These are phyloP conservation scores for Pithys albifrons DNA, from an alignment of 2,113 vertebrate species.

Conservation along the genomic window DNA sequence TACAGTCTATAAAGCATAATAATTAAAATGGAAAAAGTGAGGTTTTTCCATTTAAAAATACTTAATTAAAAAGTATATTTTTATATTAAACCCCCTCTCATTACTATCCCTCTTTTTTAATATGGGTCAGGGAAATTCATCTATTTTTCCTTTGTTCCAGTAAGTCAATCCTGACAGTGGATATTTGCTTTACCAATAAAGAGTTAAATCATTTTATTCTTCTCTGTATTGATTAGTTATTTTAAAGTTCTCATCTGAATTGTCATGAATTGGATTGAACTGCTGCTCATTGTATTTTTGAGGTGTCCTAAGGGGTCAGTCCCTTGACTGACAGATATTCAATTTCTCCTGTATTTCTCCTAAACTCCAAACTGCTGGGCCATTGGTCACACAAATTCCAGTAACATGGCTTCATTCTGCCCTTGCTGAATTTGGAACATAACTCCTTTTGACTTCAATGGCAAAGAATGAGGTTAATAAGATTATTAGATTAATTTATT, in stretches of 20 bases:
- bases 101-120: neutral
- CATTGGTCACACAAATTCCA: neutral
- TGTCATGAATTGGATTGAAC: neutral
- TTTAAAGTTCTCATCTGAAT: neutral
- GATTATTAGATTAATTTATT: neutral
- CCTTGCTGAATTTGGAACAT: neutral
- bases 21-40: neutral
- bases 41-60: neutral
- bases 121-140: neutral
- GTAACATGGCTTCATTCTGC: fast-evolving
- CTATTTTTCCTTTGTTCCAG: neutral
- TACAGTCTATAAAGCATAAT: neutral
- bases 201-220: neutral
- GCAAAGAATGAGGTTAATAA: neutral
- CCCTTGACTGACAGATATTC: neutral
- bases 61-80: neutral
- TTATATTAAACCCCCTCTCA: neutral
- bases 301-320: neutral
- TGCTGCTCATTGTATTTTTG: neutral
- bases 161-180: neutral
- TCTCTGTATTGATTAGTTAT: neutral
- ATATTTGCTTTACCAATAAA: neutral
- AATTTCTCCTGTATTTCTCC: neutral
- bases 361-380: neutral
- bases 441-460: neutral